Evolutionary conservation across 2,888 invertebrate genomes (phyloP).

Genomic region (Acanthosepion esculentum): DNA sequence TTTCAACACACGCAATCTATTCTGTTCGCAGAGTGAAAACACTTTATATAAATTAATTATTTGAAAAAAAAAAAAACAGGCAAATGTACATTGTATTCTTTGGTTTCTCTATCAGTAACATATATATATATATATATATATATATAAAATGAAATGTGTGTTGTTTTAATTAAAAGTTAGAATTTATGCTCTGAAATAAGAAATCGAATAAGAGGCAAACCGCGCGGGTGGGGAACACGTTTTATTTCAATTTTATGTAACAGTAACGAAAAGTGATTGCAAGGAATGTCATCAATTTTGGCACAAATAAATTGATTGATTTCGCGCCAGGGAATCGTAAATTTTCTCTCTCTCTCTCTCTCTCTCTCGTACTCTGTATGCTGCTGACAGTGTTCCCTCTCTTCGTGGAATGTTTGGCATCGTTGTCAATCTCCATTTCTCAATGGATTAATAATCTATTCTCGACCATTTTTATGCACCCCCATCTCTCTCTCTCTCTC

Average conservation of each 20-base stretch:
- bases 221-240: background rate
- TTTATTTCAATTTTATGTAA: background rate
- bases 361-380: background rate
- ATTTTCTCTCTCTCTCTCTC: background rate
- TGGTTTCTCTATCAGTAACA: background rate
- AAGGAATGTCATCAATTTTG: background rate
- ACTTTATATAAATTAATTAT: background rate
- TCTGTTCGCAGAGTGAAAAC: background rate
- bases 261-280: constrained; percentile 6
- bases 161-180: background rate
- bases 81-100: background rate
- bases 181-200: background rate
- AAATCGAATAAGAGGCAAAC: background rate
- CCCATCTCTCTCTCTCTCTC: too few relatives aligned
- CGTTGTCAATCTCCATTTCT: too few relatives aligned
- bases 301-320: constrained; percentile 9
- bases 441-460: too few relatives aligned
- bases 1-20: background rate
- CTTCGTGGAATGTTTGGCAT: too few relatives aligned
- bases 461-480: too few relatives aligned
- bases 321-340: background rate
- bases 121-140: background rate
- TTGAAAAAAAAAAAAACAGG: background rate
- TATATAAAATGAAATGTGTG: background rate
- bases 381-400: too few relatives aligned